phyloP scores from a whole-genome alignment of 2,113 vertebrate species.

The Scatophagus argus region DNA sequence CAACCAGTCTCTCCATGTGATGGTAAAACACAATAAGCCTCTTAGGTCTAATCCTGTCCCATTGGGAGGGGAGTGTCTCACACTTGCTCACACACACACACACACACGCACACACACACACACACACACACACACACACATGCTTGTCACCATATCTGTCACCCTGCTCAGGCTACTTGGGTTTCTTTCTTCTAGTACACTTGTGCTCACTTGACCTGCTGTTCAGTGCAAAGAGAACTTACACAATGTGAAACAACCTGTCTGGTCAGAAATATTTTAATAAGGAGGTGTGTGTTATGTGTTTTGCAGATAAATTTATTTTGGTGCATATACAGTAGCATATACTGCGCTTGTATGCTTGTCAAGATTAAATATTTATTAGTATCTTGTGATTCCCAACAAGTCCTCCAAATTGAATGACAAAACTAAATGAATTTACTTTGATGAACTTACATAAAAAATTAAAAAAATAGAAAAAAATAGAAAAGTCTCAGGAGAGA shows the following conservation, averaged over 20 bases:
- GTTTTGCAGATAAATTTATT: no score
- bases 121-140: constrained; percentile 22
- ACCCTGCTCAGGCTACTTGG: constrained; percentile 10
- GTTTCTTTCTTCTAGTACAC: constrained; percentile 1
- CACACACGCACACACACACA: constrained; percentile 15
- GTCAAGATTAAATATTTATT: no score
- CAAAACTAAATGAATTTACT: no score
- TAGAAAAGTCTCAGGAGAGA: no score
- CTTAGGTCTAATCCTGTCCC: constrained; percentile 80
- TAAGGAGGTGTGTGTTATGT: not conserved
- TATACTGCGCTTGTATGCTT: no score
- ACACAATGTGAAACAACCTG: not conserved
- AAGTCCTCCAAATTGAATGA: no score
- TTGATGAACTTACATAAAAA: no score
- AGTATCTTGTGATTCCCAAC: no score
- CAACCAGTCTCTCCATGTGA: constrained; percentile 72
- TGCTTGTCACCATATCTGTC: constrained; percentile 41
- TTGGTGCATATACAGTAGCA: not conserved
- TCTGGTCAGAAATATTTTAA: not conserved
- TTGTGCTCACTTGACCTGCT: not conserved
- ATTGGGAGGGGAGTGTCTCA: constrained; percentile 58
- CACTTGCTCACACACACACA: constrained; percentile 5
- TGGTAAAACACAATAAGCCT: constrained; percentile 82
- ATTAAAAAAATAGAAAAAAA: no score
- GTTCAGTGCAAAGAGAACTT: not conserved